phyloP scores from a whole-genome alignment of 2,797 vertebrate species.

The Parauchenoglanis punctatus region DNA sequence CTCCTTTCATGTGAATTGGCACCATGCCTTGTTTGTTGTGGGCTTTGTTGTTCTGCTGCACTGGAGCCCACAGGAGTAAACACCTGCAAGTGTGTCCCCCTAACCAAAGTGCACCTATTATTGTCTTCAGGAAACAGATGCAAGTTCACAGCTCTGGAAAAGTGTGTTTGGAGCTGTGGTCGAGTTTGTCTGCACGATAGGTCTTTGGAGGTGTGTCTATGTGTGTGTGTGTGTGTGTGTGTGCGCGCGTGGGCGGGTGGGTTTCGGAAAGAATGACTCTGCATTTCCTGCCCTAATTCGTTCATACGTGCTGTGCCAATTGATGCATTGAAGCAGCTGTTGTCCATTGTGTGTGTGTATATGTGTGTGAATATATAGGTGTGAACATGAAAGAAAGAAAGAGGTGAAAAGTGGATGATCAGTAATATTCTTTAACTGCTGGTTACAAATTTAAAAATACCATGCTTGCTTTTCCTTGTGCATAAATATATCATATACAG shows the following conservation, averaged over 20 bases:
- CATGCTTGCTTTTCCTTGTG: not conserved
- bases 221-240: slow-evolving; percentile 58
- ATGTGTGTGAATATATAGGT: slow-evolving; percentile 45
- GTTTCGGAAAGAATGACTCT: slow-evolving; percentile 84
- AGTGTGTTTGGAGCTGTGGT: slow-evolving; percentile 82
- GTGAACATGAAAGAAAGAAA: slow-evolving; percentile 46
- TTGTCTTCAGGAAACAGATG: slow-evolving; percentile 87
- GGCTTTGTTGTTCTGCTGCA: slow-evolving; percentile 38
- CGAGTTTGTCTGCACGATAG: slow-evolving; percentile 76
- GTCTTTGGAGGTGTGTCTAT: slow-evolving; percentile 57
- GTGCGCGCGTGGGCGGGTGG: slow-evolving; percentile 71
- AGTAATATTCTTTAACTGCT: slow-evolving; percentile 56
- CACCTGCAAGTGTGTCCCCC: slow-evolving; percentile 75
- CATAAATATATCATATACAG: not conserved
- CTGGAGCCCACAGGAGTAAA: slow-evolving; percentile 55
- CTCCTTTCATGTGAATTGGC: slow-evolving; percentile 38
- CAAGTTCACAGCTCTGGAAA: slow-evolving; percentile 80
- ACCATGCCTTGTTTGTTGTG: slow-evolving; percentile 53
- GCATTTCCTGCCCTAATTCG: slow-evolving; percentile 75
- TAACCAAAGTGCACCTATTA: slow-evolving; percentile 75
- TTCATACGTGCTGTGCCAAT: slow-evolving; percentile 64
- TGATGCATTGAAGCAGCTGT: slow-evolving; percentile 49
- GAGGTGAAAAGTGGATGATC: slow-evolving; percentile 69
- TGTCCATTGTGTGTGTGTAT: not conserved
- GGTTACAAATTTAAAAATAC: not conserved